Percentiles rank a stretch among this genome's conserved stretches.
These are phyloP conservation scores for Lochmaea crataegi DNA, from an alignment of 2,888 invertebrate genomes.

Conservation along the genomic window DNA sequence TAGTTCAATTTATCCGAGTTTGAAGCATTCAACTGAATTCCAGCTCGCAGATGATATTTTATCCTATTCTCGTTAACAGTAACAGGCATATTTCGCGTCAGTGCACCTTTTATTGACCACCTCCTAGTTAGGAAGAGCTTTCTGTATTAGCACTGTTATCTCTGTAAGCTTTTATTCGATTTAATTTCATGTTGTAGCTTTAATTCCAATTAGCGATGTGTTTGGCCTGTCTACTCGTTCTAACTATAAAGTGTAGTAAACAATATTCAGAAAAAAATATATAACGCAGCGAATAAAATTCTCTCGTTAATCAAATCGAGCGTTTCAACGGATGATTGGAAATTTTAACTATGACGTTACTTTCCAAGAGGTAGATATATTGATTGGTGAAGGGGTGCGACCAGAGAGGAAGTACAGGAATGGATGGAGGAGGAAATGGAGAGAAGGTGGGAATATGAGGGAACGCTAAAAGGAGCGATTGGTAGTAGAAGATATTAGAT, in stretches of 20 bases:
- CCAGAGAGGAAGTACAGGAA: too few species aligned
- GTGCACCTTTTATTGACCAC: constrained; percentile 9
- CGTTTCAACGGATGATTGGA: background rate
- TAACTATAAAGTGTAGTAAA: background rate
- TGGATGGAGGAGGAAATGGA: too few species aligned
- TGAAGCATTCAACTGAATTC: background rate
- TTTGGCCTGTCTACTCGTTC: background rate
- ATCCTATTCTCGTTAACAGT: constrained; percentile 2
- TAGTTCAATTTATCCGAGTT: background rate
- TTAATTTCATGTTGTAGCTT: constrained; percentile 11
- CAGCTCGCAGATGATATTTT: background rate
- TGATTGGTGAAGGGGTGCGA: too few species aligned
- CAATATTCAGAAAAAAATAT: background rate
- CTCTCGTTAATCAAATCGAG: background rate
- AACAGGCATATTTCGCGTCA: constrained; percentile 9
- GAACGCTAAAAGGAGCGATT: too few species aligned
- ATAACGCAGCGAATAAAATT: background rate
- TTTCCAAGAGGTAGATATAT: background rate
- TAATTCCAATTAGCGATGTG: constrained; percentile 9
- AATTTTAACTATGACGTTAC: background rate
- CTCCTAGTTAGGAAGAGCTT: background rate
- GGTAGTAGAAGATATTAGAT: too few species aligned
- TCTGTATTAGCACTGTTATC: constrained; percentile 1
- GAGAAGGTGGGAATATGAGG: too few species aligned
- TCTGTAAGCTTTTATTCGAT: constrained; percentile 7